Evolutionary conservation across 2,797 vertebrate genomes (phyloP).

Genomic region (Gadopsis bispinosus): DNA sequence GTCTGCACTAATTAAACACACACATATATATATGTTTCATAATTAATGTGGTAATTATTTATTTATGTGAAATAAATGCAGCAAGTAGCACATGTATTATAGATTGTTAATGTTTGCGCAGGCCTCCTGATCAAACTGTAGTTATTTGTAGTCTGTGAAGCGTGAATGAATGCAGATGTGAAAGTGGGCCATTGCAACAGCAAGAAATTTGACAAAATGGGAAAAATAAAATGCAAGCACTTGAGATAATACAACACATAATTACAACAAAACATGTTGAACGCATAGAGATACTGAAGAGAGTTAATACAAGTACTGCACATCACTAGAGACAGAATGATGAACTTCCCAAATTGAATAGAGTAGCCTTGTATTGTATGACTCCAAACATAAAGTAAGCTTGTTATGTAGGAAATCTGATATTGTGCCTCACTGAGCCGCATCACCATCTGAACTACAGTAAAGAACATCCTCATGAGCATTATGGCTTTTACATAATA

Average conservation of each 20-base stretch:
- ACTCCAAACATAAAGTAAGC: background rate
- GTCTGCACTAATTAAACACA: conserved; percentile 28
- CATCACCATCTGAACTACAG: background rate
- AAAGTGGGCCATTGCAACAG: background rate
- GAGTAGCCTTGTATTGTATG: background rate
- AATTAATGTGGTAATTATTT: conserved; percentile 46
- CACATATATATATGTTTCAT: conserved; percentile 22
- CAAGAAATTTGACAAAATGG: background rate
- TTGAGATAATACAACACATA: background rate
- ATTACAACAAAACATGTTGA: no score
- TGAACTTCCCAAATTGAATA: background rate
- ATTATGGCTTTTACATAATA: conserved; percentile 20
- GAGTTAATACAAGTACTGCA: background rate
- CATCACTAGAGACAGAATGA: background rate
- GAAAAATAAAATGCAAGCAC: background rate
- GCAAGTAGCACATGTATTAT: conserved; percentile 40
- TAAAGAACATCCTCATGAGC: background rate
- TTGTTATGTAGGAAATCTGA: background rate
- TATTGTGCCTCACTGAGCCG: background rate
- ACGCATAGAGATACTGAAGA: background rate
- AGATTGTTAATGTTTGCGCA: conserved; percentile 10
- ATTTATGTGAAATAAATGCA: conserved; percentile 43
- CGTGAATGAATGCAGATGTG: background rate
- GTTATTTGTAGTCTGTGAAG: background rate
- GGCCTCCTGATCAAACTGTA: conserved; percentile 2